Evolutionary conservation across 2,113 vertebrate genomes (phyloP), one percentile per base, ranked within the genome.

Genomic region (Phaethornis superciliosus): DNA sequence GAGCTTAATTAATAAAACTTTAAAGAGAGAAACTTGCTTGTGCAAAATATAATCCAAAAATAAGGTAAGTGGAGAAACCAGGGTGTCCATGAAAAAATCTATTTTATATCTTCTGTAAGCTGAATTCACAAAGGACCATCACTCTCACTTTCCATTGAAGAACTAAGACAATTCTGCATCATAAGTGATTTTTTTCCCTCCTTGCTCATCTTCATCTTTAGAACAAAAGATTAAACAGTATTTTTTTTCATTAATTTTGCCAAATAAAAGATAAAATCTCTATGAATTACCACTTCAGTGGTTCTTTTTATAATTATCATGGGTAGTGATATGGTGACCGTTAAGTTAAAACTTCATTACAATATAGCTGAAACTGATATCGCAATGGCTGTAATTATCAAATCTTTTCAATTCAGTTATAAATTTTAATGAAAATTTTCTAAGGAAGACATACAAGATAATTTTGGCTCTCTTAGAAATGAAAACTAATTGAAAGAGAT

Each of bases 1-100:
- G 76, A 96, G 68, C 40, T 84, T 96, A 92, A 96, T 97, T 96
- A 97, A 97, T 96, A 96, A 96, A 97, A 89, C 19, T 78, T 59
- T 81, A 71, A 90, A 81, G 90, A 37, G 75, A 82, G 86, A 93
- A 80, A 78, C 83, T 94, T 93, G 81, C 82, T 82, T 97, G 90
- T 93, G 86, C 37, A 65, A 35, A n/a, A n/a, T n/a, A n/a, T 81
- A 82, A 96, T 93, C 90, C 80, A 91, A 82, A 78, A 11, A 86
- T 93, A 96, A 96, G 88, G 32, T n/a, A 89, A 93, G 87, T 74
- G 55, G 49, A 87, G 64, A 96, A 96, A 95, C 7, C 55, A 74
- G 64, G 30, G 37, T 49, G 54, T 46, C 74, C 68, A 82, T 85
- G 70, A 95, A 90, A 88, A 59, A 74, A 91, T 77, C 67, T 0